These are phyloP conservation scores for Amphipoea oculea DNA, from an alignment of 2,888 invertebrate species.

Conservation along the genomic window DNA sequence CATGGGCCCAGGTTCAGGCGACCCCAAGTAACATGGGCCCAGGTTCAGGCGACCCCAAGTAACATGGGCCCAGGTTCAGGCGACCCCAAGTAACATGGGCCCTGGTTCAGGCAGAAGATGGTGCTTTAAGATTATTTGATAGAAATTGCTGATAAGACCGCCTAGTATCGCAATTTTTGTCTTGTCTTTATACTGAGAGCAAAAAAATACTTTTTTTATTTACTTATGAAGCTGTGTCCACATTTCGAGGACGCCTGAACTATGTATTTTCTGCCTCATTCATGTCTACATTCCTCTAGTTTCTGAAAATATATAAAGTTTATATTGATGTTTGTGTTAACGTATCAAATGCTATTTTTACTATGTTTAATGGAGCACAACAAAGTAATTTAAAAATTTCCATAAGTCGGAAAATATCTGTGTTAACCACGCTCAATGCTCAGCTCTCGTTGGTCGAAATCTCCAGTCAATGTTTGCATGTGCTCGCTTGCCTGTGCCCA, in stretches of 20 bases:
- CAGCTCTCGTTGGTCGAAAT: conserved; percentile 42
- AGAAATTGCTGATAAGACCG: background rate
- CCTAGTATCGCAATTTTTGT: background rate
- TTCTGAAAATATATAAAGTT: background rate
- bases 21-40: too few relatives aligned
- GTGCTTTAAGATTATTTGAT: background rate
- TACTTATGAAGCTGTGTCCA: background rate
- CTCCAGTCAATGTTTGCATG: conserved; percentile 71
- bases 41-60: too few relatives aligned
- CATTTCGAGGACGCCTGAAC: background rate
- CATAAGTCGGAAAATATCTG: background rate
- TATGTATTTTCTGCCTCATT: background rate
- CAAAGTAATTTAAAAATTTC: background rate
- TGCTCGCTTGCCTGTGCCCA: conserved; percentile 74
- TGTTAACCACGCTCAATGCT: conserved; percentile 13
- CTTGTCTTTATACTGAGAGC: background rate
- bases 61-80: too few relatives aligned
- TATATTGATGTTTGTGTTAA: background rate
- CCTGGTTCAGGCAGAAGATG: background rate
- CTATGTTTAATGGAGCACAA: background rate
- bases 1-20: too few relatives aligned
- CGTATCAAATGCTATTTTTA: background rate
- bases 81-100: too few relatives aligned
- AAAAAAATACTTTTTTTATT: too few relatives aligned
- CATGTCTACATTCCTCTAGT: background rate